Percentiles rank a stretch among this genome's conserved stretches.
Evolutionary conservation across 2,113 vertebrate species (phyloP).

Genomic region (Steatornis caripensis): DNA sequence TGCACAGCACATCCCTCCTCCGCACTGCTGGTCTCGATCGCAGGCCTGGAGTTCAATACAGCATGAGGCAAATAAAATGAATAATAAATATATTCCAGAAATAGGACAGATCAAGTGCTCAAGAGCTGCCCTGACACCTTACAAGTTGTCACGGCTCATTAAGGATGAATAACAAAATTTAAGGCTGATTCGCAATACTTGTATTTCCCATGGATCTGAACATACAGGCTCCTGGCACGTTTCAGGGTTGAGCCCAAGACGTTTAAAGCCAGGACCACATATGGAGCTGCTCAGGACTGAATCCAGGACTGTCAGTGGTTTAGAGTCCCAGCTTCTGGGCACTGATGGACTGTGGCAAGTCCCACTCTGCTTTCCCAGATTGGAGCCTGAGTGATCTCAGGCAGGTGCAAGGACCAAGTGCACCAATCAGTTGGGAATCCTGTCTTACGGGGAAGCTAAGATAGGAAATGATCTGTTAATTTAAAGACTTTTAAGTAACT

Average conservation of each 20-base stretch:
- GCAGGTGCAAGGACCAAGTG: neutral
- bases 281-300: fast-evolving
- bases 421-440: neutral
- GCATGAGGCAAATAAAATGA: neutral
- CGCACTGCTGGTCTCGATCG: conserved; percentile 87
- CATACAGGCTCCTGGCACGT: fast-evolving
- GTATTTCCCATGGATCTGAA: neutral
- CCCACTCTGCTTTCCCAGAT: neutral
- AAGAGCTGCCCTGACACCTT: neutral
- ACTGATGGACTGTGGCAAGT: fast-evolving
- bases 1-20: conserved; percentile 89
- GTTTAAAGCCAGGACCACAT: neutral
- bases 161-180: neutral
- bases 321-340: neutral
- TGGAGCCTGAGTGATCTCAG: fast-evolving
- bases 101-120: neutral
- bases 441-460: neutral
- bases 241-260: neutral
- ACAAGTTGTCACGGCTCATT: neutral
- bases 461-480: neutral
- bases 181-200: neutral
- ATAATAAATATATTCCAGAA: neutral
- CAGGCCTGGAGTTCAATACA: conserved; percentile 77
- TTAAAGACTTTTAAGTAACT: neutral
- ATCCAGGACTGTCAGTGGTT: neutral